phyloP scores from a whole-genome alignment of 1,140 invertebrate species.

The Globodera rostochiensis region DNA sequence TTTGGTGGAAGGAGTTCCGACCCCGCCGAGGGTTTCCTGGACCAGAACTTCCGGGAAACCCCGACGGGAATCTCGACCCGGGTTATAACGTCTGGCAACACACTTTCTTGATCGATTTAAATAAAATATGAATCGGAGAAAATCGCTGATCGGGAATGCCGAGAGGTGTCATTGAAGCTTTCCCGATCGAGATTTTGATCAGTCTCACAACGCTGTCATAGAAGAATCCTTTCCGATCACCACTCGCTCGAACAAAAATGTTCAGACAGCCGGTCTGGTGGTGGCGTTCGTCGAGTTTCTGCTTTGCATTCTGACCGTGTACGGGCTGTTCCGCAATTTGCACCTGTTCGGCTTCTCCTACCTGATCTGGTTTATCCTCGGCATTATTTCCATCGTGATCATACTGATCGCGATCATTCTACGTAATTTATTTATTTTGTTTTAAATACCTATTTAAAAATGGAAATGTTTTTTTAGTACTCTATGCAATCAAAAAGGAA shows the following conservation, averaged over 20 bases:
- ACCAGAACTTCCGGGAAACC: no score
- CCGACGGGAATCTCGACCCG: no score
- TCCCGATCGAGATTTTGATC: no score
- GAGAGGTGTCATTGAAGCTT: no score
- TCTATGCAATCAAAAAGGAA: conserved; percentile 64
- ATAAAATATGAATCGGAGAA: no score
- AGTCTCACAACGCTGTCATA: no score
- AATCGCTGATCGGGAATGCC: no score
- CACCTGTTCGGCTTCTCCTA: conserved; percentile 60
- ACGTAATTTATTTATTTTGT: no score
- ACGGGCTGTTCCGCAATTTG: conserved; percentile 62
- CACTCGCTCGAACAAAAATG: conserved; percentile 9
- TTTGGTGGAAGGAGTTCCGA: no score
- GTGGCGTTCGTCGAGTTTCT: conserved; percentile 63
- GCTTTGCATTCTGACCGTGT: conserved; percentile 60
- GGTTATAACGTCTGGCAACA: no score
- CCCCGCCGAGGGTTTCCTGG: no score
- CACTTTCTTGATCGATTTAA: no score
- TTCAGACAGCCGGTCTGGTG: conserved; percentile 63
- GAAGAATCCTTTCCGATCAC: conserved; percentile 15
- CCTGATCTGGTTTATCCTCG: conserved; percentile 64
- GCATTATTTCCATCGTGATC: conserved; percentile 59
- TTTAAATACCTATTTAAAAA: conserved; percentile 45
- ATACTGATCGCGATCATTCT: conserved; percentile 62
- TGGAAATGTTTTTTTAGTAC: conserved; percentile 55